A percentile compares a stretch with the other conserved stretches of the same genome.
Evolutionary conservation across 2,113 vertebrate species (phyloP).

Genomic region (Dissostichus mawsoni): DNA sequence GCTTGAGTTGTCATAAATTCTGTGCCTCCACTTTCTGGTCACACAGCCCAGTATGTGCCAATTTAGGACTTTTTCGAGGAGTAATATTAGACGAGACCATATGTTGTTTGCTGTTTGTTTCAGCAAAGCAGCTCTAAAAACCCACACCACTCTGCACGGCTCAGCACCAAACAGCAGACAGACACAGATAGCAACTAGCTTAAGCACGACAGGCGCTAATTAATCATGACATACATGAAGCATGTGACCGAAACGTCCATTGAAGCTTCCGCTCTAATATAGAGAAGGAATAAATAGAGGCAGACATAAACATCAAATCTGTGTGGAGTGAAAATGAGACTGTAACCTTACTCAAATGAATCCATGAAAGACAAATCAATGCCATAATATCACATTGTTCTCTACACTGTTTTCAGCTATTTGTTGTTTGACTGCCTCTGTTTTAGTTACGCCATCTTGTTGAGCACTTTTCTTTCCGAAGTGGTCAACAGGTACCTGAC

Average conservation of each 20-base stretch:
- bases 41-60: conserved; percentile 4
- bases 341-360: neutral
- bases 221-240: neutral
- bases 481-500: neutral
- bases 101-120: neutral
- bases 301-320: neutral
- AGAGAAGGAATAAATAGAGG: neutral
- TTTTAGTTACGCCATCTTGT: no score
- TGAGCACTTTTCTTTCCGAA: neutral
- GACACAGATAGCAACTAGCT: neutral
- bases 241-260: neutral
- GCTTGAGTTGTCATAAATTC: conserved; percentile 21
- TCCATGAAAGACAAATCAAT: neutral
- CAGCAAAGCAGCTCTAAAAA: neutral
- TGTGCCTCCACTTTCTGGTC: neutral
- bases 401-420: neutral
- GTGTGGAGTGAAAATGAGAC: neutral
- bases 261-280: neutral
- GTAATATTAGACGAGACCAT: neutral
- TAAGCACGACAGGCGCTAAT: neutral
- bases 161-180: neutral
- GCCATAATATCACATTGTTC: no score
- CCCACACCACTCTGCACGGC: neutral
- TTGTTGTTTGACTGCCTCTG: neutral
- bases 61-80: neutral